Evolutionary conservation across 2,888 invertebrate species (phyloP).

Genomic region (Meteorus cinctellus): DNA sequence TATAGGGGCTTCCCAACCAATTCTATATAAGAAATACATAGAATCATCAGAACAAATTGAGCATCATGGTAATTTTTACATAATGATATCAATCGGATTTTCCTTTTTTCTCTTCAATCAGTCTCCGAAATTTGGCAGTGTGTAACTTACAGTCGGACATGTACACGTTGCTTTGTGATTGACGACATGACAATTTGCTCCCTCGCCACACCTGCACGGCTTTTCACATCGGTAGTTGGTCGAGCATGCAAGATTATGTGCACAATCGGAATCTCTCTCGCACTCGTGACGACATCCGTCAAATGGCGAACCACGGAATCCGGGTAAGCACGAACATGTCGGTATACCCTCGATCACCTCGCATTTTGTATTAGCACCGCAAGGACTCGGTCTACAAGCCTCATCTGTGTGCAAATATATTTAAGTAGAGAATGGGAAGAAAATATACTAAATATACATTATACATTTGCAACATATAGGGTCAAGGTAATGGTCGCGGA

Average conservation of each 20-base stretch:
- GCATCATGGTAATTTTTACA: too few species aligned
- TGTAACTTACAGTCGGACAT: conserved; percentile 82
- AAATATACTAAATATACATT: conserved; percentile 12
- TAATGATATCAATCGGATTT: too few species aligned
- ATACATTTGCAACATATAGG: conserved; percentile 6
- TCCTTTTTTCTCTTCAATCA: conserved; percentile 3
- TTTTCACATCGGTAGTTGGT: conserved; percentile 84
- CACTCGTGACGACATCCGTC: conserved; percentile 89
- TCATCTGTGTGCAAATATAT: conserved; percentile 78
- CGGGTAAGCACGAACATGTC: conserved; percentile 85
- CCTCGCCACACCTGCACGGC: conserved; percentile 87
- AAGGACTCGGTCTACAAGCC: conserved; percentile 87
- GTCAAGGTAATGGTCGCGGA: conserved; percentile 18
- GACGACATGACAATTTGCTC: conserved; percentile 85
- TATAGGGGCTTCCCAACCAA: conserved; percentile 85
- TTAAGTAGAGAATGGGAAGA: neutral
- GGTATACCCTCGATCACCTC: conserved; percentile 85
- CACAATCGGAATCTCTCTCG: conserved; percentile 84
- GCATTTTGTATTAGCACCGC: conserved; percentile 87
- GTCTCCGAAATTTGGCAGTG: neutral
- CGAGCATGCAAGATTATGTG: conserved; percentile 80
- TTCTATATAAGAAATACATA: conserved; percentile 73
- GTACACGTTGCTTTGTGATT: conserved; percentile 86
- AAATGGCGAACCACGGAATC: conserved; percentile 85
- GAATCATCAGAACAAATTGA: conserved; percentile 28